Conservation (phyloP, 2,888 invertebrate genomes). For the Lypha dubia region DNA sequence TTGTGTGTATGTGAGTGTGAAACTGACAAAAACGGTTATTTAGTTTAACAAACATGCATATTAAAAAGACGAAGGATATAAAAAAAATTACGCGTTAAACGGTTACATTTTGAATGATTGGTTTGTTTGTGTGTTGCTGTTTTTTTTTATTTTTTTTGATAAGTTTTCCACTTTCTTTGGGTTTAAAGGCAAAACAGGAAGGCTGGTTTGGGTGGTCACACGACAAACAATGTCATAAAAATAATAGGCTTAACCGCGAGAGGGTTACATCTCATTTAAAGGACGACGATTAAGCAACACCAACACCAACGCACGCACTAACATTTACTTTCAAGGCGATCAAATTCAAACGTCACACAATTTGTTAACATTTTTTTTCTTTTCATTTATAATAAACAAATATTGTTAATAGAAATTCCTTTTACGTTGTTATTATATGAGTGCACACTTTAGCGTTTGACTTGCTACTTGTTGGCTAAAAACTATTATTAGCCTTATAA, state of each 20-base stretch:
- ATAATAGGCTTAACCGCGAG: slow-evolving; percentile 74
- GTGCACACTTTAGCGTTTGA: slow-evolving; percentile 78
- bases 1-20: slow-evolving; percentile 42
- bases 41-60: slow-evolving; percentile 45
- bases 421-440: slow-evolving; percentile 27
- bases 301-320: slow-evolving; percentile 66
- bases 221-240: slow-evolving; percentile 73
- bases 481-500: slow-evolving; percentile 70
- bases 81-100: slow-evolving; percentile 53
- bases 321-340: slow-evolving; percentile 55
- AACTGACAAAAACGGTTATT: slow-evolving; percentile 74
- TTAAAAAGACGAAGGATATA: slow-evolving; percentile 25
- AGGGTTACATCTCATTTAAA: slow-evolving; percentile 52
- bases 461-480: slow-evolving; percentile 78
- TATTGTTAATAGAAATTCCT: slow-evolving; percentile 57
- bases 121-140: slow-evolving; percentile 9
- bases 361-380: slow-evolving; percentile 56
- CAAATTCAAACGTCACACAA: slow-evolving; percentile 35
- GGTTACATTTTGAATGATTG: slow-evolving; percentile 54
- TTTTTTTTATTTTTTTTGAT: background rate
- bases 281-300: slow-evolving; percentile 9
- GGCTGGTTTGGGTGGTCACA: slow-evolving; percentile 70
- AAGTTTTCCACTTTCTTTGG: slow-evolving; percentile 35
- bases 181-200: slow-evolving; percentile 3
- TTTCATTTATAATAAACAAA: slow-evolving; percentile 13